These are phyloP conservation scores for Propithecus coquereli DNA, from an alignment of 2,113 vertebrate species.

Conservation along the genomic window DNA sequence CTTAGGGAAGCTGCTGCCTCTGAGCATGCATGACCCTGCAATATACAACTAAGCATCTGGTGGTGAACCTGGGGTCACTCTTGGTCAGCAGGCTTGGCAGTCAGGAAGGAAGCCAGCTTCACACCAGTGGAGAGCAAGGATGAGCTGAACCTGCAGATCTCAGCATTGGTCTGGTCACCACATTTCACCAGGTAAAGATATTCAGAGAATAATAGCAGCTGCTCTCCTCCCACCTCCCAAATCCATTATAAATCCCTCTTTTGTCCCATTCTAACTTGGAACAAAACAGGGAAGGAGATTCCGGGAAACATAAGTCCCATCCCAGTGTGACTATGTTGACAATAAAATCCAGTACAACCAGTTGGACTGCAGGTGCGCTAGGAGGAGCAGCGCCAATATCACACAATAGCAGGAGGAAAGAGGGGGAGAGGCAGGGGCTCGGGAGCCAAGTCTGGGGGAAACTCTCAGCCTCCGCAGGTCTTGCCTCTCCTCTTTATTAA, in stretches of 20 bases:
- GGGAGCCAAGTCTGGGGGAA: background rate
- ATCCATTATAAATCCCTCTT: background rate
- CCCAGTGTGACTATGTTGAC: background rate
- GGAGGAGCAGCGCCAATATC: background rate
- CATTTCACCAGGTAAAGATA: background rate
- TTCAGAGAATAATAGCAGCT: background rate
- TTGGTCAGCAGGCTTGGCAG: background rate
- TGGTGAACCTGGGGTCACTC: background rate
- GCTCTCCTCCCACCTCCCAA: background rate
- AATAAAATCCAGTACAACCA: background rate
- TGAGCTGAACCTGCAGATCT: background rate
- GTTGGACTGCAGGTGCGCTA: background rate
- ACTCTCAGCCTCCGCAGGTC: background rate
- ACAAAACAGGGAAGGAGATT: background rate
- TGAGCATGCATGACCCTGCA: background rate
- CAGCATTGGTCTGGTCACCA: background rate
- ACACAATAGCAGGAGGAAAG: background rate
- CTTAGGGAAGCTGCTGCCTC: background rate
- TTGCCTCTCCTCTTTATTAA: background rate
- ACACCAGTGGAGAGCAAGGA: background rate
- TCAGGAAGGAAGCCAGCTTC: background rate
- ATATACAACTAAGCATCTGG: background rate
- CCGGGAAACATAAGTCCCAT: background rate
- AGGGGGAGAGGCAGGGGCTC: accelerated
- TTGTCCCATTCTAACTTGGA: background rate